Percentiles rank a stretch among this genome's conserved stretches.
Conservation (phyloP, 2,888 invertebrate genomes). For the Gastracanthus pulcherrimus region DNA sequence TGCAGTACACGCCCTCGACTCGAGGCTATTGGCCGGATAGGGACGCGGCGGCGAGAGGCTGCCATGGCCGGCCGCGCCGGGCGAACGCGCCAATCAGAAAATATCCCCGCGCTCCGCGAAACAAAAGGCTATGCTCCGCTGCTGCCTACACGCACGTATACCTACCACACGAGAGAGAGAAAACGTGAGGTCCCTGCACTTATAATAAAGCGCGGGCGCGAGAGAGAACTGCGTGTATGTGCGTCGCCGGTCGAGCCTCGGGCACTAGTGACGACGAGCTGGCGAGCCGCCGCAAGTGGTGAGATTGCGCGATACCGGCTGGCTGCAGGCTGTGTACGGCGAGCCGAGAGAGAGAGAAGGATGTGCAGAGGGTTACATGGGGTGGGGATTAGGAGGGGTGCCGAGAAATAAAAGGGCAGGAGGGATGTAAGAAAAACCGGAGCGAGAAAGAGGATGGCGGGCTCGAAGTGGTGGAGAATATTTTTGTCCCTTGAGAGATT, state of each 20-base stretch:
- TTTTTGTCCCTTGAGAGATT: too few species aligned
- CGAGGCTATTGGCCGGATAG: conserved; percentile 76
- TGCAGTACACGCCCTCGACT: conserved; percentile 72
- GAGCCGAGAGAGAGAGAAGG: not conserved
- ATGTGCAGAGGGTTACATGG: not conserved
- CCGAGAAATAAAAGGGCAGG: not conserved
- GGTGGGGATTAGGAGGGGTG: not conserved
- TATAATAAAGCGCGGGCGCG: not conserved
- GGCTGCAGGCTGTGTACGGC: not conserved
- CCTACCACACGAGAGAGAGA: too few species aligned
- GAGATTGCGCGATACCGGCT: conserved; percentile 1
- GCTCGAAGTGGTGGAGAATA: too few species aligned
- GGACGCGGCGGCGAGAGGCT: conserved; percentile 71
- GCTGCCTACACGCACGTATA: too few species aligned
- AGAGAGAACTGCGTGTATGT: too few species aligned
- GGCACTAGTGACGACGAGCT: not conserved
- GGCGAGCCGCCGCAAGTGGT: not conserved
- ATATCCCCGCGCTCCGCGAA: conserved; percentile 55
- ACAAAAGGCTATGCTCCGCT: conserved; percentile 47
- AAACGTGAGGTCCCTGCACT: not conserved
- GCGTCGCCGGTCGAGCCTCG: conserved; percentile 1
- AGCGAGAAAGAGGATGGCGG: not conserved
- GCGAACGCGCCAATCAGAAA: conserved; percentile 75
- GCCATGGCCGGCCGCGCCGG: too few species aligned
- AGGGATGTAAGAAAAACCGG: not conserved